Evolutionary conservation across 2,113 vertebrate genomes (phyloP).

Genomic region (Procapra przewalskii): DNA sequence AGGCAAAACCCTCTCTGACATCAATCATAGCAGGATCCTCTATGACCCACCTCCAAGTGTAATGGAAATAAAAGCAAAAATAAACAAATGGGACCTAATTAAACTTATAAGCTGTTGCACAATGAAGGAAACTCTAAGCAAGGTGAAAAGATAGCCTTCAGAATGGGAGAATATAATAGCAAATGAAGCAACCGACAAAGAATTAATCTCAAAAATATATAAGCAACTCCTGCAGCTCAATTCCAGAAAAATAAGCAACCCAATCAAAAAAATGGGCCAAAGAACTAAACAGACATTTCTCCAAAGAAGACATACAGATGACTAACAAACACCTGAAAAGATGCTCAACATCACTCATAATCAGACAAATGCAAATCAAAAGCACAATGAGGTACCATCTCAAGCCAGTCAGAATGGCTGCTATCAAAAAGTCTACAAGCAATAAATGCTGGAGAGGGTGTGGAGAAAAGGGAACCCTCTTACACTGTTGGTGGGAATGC

Average conservation of each 20-base stretch:
- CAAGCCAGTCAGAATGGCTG: neutral
- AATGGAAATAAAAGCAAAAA: neutral
- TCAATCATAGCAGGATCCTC: neutral
- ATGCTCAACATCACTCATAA: neutral
- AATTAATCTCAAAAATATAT: neutral
- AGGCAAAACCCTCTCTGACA: neutral
- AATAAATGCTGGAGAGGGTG: neutral
- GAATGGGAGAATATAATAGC: neutral
- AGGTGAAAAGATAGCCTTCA: neutral
- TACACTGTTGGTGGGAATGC: neutral
- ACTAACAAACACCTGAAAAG: neutral
- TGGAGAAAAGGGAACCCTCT: neutral
- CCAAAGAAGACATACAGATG: neutral
- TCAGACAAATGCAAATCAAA: neutral
- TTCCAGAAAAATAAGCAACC: neutral
- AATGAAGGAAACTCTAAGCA: neutral
- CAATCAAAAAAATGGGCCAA: neutral
- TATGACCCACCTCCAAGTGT: neutral
- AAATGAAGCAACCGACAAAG: neutral
- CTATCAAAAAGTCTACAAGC: neutral
- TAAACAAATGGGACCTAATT: neutral
- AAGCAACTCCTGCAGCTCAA: neutral
- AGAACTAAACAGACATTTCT: neutral
- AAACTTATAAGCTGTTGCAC: neutral
- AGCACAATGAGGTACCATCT: neutral